Base-by-base conservation (phyloP, 1,140 invertebrate species). In the Bactericera cockerelli region DNA sequence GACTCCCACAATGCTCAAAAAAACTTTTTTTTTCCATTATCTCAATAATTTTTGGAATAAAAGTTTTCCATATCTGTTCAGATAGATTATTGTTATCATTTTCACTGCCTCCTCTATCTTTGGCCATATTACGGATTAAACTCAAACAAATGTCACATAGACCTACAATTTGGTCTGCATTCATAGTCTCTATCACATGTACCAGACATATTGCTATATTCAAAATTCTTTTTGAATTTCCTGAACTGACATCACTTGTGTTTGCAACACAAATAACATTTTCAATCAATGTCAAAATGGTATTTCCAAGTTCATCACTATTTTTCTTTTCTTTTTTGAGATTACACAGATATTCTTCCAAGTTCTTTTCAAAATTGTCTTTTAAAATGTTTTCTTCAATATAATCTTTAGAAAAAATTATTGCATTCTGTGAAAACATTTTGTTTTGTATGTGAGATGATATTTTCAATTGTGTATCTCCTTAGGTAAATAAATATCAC, bases 1-100 rank as follows among this genome's bases (percentile, higher is more conserved):
- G 42, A 22, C 42, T 49, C 4, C 42, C 42, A 49, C 22, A 19
- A 6, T 49, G 42, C 19, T 49, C 42, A 49, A 49, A 49, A 49
- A 10, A n/a, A n/a, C n/a, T 16, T 49, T 16, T 49, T n/a, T 49
- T 49, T n/a, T 49, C 42, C 22, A 49, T 19, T 10, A n/a, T 49
- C 19, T 49, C 42, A 49, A 49, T 19, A 19, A 49, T 22, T 49
- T 49, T 49, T 4, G 42, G 42, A 8, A 49, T 49, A 8, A 49
- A 19, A 49, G 42, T 49, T 49, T 49, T 49, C 42, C 42, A 49
- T 6, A 49, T 49, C 19, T 49, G 42, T 8, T 49, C 42, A n/a
- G 3, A 10, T 4, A 6, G 19, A 8, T 22, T 22, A 49, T 49
- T 22, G n/a, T 19, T 49, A 6, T 49, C 42, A 19, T 49, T 16